Percentiles rank a stretch among this genome's conserved stretches.
phyloP scores from a whole-genome alignment of 2,113 vertebrate genomes.

The Butorides virescens region DNA sequence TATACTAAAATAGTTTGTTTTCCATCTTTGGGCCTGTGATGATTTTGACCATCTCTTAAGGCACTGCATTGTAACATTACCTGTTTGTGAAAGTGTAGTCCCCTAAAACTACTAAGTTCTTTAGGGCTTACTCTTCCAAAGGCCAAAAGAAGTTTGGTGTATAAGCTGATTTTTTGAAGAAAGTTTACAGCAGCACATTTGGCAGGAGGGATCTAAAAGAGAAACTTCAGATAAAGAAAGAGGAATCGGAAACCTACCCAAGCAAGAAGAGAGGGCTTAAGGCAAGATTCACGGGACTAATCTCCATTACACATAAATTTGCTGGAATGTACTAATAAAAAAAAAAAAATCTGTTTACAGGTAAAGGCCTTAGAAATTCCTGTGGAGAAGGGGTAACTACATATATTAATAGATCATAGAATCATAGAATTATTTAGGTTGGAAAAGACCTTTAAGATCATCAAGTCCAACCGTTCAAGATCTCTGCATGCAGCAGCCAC shows the following conservation, averaged over 20 bases:
- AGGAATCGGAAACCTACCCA: background rate
- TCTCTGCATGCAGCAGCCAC: background rate
- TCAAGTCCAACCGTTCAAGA: too few relatives aligned
- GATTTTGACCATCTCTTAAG: background rate
- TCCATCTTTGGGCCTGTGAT: background rate
- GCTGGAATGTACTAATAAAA: background rate
- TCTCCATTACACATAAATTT: background rate
- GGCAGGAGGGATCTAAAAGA: background rate
- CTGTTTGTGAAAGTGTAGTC: background rate
- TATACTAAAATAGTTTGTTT: background rate
- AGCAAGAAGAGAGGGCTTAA: rapidly evolving
- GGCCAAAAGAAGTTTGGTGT: rapidly evolving
- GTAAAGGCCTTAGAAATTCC: background rate
- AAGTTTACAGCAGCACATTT: background rate
- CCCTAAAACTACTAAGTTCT: background rate
- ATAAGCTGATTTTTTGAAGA: background rate
- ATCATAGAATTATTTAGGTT: too few relatives aligned
- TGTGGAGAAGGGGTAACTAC: background rate
- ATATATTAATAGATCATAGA: background rate
- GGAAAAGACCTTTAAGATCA: too few relatives aligned
- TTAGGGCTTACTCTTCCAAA: background rate
- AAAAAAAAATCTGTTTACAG: background rate
- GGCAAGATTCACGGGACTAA: background rate
- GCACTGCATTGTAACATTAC: background rate
- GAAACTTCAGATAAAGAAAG: background rate